phyloP scores from a whole-genome alignment of 2,888 invertebrate genomes.

The Hipparchia sbordonii region DNA sequence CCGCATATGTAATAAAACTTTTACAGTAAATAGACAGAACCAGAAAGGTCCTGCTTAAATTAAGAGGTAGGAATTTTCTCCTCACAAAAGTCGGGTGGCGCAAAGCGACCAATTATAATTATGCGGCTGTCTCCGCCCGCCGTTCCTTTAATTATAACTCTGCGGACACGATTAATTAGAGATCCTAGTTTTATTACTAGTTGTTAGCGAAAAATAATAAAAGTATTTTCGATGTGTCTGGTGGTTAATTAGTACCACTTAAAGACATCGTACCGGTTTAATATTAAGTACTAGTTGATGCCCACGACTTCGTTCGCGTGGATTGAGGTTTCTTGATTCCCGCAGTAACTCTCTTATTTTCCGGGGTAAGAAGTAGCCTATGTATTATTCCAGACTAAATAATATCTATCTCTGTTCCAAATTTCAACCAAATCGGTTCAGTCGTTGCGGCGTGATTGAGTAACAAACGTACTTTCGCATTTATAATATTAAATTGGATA shows the following conservation, averaged over 20 bases:
- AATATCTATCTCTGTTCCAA: no score
- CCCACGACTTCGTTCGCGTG: no score
- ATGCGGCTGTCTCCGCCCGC: conserved; percentile 26
- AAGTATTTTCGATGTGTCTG: background rate
- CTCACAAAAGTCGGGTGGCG: conserved; percentile 5
- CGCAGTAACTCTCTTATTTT: no score
- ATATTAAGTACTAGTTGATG: background rate
- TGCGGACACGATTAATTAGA: conserved; percentile 31
- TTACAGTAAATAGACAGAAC: background rate
- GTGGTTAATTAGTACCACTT: background rate
- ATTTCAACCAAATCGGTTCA: no score
- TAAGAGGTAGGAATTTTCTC: background rate
- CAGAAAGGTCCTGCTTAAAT: background rate
- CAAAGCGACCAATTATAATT: conserved; percentile 37
- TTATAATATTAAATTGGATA: no score
- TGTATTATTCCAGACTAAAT: no score
- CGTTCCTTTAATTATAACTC: conserved; percentile 36
- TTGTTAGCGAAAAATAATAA: background rate
- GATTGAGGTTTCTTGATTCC: no score
- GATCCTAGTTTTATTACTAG: conserved; percentile 24
- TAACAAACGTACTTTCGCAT: no score
- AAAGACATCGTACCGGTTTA: background rate
- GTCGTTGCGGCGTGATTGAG: no score
- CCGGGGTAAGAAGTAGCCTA: no score
- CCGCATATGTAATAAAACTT: no score